These are phyloP conservation scores for Mallotus villosus DNA, from an alignment of 2,797 vertebrate species.

Conservation along the genomic window DNA sequence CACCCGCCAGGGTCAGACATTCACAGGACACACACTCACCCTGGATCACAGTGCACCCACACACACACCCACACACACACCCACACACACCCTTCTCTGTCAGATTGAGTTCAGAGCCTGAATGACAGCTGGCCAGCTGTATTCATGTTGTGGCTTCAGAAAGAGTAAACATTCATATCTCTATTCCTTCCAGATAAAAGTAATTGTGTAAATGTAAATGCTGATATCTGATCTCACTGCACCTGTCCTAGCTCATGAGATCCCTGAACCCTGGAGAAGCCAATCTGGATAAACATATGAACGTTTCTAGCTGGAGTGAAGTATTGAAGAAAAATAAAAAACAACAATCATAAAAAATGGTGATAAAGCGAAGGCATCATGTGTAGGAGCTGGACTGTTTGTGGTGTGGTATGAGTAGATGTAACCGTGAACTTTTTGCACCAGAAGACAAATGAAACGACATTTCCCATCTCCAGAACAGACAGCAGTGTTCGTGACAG, in stretches of 20 bases:
- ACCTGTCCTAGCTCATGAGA: constrained; percentile 6
- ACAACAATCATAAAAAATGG: neutral
- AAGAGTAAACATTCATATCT: neutral
- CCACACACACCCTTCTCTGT: neutral
- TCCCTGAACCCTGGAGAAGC: constrained; percentile 23
- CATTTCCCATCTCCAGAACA: too few relatives aligned
- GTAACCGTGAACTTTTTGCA: constrained; percentile 34
- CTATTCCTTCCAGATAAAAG: constrained; percentile 7
- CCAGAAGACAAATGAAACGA: neutral
- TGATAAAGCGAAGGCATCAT: constrained; percentile 2
- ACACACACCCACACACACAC: constrained; percentile 13
- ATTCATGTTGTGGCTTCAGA: neutral
- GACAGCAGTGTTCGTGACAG: neutral
- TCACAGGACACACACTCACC: neutral
- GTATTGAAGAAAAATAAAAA: neutral
- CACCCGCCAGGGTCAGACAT: neutral
- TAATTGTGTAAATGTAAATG: constrained; percentile 38
- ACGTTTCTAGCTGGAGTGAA: constrained; percentile 25
- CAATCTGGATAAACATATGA: constrained; percentile 20
- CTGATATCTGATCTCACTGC: constrained; percentile 22
- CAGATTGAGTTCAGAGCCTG: too few relatives aligned
- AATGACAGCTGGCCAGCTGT: too few relatives aligned
- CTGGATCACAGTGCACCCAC: neutral
- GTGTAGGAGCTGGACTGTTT: constrained; percentile 12
- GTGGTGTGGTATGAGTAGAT: constrained; percentile 4